A percentile compares a stretch with the other conserved stretches of the same genome.
These are phyloP conservation scores for Enteromius thamalakanensis DNA, from an alignment of 2,797 vertebrate genomes.

Conservation along the genomic window DNA sequence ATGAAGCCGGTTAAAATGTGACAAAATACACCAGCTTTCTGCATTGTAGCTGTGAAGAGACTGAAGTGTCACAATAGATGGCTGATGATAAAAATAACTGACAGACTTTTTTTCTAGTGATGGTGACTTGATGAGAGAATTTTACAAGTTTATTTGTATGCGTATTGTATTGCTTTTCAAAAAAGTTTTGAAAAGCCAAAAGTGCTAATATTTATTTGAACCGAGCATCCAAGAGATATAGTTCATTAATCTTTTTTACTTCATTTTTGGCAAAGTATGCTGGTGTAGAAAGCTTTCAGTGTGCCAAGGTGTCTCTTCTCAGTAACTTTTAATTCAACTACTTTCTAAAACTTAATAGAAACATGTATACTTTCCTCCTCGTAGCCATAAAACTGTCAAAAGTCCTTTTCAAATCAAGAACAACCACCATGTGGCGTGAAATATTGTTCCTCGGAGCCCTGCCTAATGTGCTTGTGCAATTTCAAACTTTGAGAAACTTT, in stretches of 20 bases:
- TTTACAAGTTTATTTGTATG: neutral
- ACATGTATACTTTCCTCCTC: slow-evolving; percentile 27
- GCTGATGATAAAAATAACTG: slow-evolving; percentile 1
- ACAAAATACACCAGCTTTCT: slow-evolving; percentile 14
- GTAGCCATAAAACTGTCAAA: slow-evolving; percentile 45
- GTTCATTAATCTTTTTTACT: slow-evolving; percentile 8
- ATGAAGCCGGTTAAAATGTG: slow-evolving; percentile 11
- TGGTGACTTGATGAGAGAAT: neutral
- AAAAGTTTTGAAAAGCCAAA: neutral
- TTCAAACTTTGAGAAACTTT: slow-evolving; percentile 47
- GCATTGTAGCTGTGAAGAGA: neutral
- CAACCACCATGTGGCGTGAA: slow-evolving; percentile 32
- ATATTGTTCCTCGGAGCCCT: slow-evolving; percentile 42
- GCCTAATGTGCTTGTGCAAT: slow-evolving; percentile 43
- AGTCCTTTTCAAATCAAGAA: slow-evolving; percentile 38
- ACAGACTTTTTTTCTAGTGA: neutral
- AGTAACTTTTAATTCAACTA: slow-evolving; percentile 43
- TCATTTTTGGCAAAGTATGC: slow-evolving; percentile 10
- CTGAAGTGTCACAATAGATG: neutral
- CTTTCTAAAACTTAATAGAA: slow-evolving; percentile 42
- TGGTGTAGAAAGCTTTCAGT: slow-evolving; percentile 6
- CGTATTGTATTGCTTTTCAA: no score
- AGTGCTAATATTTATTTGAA: slow-evolving; percentile 7
- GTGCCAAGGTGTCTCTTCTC: slow-evolving; percentile 21
- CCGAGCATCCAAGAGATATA: neutral